phyloP scores from a whole-genome alignment of 2,797 vertebrate genomes.

The Sebastiscus tertius region DNA sequence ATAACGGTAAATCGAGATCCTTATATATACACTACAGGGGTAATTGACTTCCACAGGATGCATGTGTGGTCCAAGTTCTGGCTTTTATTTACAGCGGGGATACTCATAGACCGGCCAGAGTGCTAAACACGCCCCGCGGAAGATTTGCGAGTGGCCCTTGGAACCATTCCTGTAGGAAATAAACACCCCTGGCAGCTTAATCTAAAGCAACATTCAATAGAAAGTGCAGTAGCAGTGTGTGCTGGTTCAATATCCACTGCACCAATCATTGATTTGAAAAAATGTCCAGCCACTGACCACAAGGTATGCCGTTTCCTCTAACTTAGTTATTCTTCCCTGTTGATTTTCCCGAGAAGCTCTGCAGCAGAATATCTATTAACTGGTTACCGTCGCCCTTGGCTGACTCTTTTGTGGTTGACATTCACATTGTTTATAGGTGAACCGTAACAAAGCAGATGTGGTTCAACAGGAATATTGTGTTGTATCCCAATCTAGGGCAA shows the following conservation, averaged over 20 bases:
- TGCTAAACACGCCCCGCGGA: background rate
- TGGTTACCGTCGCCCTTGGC: background rate
- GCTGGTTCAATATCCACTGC: background rate
- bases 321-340: background rate
- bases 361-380: background rate
- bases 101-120: background rate
- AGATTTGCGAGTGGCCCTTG: conserved; percentile 26
- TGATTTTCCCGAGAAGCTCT: background rate
- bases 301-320: background rate
- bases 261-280: background rate
- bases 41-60: conserved; percentile 46
- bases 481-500: background rate
- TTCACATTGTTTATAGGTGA: conserved; percentile 5
- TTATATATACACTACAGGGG: conserved; percentile 17
- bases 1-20: conserved; percentile 46
- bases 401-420: background rate
- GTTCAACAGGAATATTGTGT: conserved; percentile 3
- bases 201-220: background rate
- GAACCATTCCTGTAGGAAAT: conserved; percentile 22
- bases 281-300: background rate
- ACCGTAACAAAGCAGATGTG: conserved; percentile 7
- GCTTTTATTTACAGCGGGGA: conserved; percentile 20
- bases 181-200: background rate
- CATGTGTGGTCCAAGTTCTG: conserved; percentile 12
- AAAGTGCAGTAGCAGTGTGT: background rate